phyloP scores from a whole-genome alignment of 1,140 invertebrate species.

The Drosophila guanche region DNA sequence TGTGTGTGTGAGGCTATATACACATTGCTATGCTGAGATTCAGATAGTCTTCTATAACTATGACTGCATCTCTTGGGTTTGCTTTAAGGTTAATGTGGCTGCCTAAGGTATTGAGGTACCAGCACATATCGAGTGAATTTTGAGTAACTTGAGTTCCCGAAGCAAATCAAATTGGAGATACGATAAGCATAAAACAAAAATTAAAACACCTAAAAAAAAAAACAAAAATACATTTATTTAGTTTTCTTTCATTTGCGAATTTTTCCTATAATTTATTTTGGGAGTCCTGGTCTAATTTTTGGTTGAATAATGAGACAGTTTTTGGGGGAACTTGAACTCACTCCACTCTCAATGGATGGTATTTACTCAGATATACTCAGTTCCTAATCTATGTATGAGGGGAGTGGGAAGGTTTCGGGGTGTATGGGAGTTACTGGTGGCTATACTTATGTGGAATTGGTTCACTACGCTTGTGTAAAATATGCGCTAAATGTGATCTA shows the following conservation, averaged over 20 bases:
- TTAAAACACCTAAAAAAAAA: too few species aligned
- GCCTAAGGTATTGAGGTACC: constrained; percentile 7
- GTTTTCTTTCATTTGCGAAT: too few species aligned
- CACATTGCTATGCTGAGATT: constrained; percentile 9
- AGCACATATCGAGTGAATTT: not conserved
- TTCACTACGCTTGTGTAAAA: constrained; percentile 56
- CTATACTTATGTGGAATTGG: constrained; percentile 32
- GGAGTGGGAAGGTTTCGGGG: not conserved
- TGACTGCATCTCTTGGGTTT: constrained; percentile 25
- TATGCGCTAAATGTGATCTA: constrained; percentile 60
- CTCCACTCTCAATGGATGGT: too few species aligned
- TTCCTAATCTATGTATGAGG: constrained; percentile 2
- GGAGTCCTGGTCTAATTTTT: too few species aligned
- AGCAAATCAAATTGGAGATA: not conserved
- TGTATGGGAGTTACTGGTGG: constrained; percentile 4
- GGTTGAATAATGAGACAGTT: too few species aligned
- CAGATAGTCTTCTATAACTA: constrained; percentile 13
- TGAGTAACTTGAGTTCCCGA: not conserved
- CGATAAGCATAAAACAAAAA: too few species aligned
- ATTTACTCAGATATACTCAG: too few species aligned
- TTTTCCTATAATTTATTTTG: too few species aligned
- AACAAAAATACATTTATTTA: too few species aligned
- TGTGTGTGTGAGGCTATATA: constrained; percentile 12
- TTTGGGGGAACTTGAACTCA: too few species aligned
- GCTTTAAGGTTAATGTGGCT: constrained; percentile 55